Evolutionary conservation across 2,113 vertebrate species (phyloP).

Genomic region (Thomomys bottae): DNA sequence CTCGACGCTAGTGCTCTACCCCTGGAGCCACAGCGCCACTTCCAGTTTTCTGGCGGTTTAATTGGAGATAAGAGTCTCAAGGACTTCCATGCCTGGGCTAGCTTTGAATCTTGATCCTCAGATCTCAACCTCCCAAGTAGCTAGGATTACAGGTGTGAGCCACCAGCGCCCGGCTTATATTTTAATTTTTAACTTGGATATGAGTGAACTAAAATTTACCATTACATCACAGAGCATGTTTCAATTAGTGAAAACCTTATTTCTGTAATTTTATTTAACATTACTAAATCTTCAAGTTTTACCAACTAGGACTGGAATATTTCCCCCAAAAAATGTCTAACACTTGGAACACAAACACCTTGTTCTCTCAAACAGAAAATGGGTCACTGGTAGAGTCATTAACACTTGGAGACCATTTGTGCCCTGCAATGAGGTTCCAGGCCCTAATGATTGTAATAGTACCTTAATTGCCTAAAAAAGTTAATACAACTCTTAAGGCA

Average conservation of each 20-base stretch:
- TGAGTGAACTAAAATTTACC: background rate
- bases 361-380: background rate
- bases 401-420: background rate
- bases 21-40: no score
- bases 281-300: conserved; percentile 19
- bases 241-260: background rate
- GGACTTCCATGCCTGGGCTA: no score
- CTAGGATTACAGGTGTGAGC: no score
- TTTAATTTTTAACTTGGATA: conserved; percentile 10
- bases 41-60: no score
- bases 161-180: no score
- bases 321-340: conserved; percentile 6
- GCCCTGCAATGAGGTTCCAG: conserved; percentile 14
- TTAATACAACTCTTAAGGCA: conserved; percentile 8
- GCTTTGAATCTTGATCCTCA: no score
- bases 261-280: conserved; percentile 42
- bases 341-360: conserved; percentile 4
- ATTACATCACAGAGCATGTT: background rate
- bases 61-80: no score
- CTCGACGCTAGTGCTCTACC: no score
- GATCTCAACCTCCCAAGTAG: no score
- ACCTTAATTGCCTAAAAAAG: conserved; percentile 30
- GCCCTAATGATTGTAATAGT: conserved; percentile 10
- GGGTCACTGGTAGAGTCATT: background rate
- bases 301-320: background rate